These are phyloP conservation scores for Caenorhabditis drosophilae DNA, from an alignment of 2,888 invertebrate species.

Conservation along the genomic window DNA sequence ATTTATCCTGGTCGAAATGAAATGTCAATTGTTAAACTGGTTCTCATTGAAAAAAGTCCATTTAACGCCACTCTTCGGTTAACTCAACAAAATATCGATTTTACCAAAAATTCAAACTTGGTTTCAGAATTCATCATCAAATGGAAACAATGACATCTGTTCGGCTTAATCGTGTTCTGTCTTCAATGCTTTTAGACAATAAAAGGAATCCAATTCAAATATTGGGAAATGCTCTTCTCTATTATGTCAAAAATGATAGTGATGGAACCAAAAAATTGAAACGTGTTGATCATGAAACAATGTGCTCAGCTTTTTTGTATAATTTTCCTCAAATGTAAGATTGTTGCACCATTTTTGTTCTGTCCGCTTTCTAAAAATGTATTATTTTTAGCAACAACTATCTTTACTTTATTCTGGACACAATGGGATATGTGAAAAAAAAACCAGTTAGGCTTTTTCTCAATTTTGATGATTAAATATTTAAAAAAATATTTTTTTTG, in stretches of 20 bases:
- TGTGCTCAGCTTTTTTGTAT: background rate
- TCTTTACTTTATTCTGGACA: constrained; percentile 14
- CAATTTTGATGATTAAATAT: constrained; percentile 3
- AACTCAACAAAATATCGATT: background rate
- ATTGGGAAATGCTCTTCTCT: background rate
- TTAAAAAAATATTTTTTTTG: background rate
- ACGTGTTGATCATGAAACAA: background rate
- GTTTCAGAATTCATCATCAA: constrained; percentile 7
- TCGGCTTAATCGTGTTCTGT: background rate
- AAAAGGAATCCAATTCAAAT: background rate
- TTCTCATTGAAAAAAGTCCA: constrained; percentile 10
- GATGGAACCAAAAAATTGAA: constrained; percentile 9
- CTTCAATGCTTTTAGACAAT: constrained; percentile 3
- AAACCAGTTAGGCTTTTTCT: constrained; percentile 12
- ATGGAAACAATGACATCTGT: background rate
- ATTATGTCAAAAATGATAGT: constrained; percentile 6
- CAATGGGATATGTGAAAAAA: constrained; percentile 8
- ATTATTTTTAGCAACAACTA: constrained; percentile 6
- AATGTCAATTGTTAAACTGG: constrained; percentile 10
- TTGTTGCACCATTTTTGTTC: too few relatives aligned
- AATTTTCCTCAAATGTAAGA: constrained; percentile 13
- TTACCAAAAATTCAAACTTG: background rate
- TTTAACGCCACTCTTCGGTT: constrained; percentile 11
- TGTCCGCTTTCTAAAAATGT: background rate
- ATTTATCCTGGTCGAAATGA: background rate